Percentiles rank a stretch among this genome's conserved stretches.
Conservation (phyloP, 2,113 vertebrate species). For the Pycnonotus jocosus region DNA sequence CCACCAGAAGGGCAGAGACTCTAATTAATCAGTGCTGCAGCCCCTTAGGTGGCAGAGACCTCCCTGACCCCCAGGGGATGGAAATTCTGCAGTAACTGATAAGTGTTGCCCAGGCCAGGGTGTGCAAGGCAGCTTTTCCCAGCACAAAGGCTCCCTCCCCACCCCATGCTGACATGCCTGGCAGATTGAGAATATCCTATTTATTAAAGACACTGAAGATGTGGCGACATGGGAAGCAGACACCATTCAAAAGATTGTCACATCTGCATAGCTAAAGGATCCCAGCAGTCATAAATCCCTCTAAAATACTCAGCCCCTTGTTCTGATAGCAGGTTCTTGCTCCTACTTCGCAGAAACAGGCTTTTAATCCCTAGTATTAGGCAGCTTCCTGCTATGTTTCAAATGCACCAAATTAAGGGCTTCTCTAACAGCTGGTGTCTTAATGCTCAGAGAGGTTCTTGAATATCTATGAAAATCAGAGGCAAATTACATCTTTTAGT, state of each 20-base stretch:
- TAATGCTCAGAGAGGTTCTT: constrained; percentile 44
- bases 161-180: not conserved
- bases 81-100: not conserved
- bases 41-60: not conserved
- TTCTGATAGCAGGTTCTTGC: constrained; percentile 48
- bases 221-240: constrained; percentile 13
- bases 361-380: constrained; percentile 54
- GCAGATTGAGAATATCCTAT: constrained; percentile 30
- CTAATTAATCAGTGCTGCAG: too few species aligned
- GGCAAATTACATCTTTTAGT: constrained; percentile 63
- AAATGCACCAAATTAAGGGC: constrained; percentile 57
- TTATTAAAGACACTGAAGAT: constrained; percentile 43
- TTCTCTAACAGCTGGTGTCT: constrained; percentile 58
- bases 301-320: constrained; percentile 63
- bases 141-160: not conserved
- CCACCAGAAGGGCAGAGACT: not conserved
- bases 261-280: constrained; percentile 57
- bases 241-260: constrained; percentile 53
- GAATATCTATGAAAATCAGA: constrained; percentile 60
- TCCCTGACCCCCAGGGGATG: not conserved
- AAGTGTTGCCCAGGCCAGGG: not conserved
- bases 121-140: not conserved
- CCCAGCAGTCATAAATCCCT: constrained; percentile 56
- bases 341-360: constrained; percentile 40
- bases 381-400: constrained; percentile 48